Conservation (phyloP, 2,888 invertebrate genomes). For the Habroteleia sp. region DNA sequence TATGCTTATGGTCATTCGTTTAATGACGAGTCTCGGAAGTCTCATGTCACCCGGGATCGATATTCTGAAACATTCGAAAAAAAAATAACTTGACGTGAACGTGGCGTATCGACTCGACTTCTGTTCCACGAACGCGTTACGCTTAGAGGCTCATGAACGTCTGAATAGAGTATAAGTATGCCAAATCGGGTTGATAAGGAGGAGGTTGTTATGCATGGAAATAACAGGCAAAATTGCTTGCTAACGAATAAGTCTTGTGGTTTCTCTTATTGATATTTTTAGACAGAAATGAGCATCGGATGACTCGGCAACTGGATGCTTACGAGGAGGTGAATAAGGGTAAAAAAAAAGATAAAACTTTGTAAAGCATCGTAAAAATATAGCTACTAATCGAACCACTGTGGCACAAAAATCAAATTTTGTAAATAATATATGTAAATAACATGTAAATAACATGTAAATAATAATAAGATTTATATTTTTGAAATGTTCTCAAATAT, state of each 20-base stretch:
- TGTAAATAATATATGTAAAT: too few species aligned
- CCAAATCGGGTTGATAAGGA: conserved; percentile 33
- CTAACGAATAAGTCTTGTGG: conserved; percentile 26
- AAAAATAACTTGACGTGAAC: conserved; percentile 22
- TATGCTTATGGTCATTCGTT: not conserved
- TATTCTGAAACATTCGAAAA: conserved; percentile 49
- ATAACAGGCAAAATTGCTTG: conserved; percentile 46
- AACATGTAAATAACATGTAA: too few species aligned
- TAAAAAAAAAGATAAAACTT: too few species aligned
- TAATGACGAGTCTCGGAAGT: not conserved
- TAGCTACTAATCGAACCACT: too few species aligned
- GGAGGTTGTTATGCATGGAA: conserved; percentile 51
- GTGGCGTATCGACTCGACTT: conserved; percentile 35
- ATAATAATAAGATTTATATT: too few species aligned
- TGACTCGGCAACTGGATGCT: too few species aligned
- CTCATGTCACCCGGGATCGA: conserved; percentile 62
- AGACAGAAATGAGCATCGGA: not conserved
- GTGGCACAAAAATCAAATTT: too few species aligned
- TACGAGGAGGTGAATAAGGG: too few species aligned
- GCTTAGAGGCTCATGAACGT: conserved; percentile 27
- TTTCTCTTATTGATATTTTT: conserved; percentile 27
- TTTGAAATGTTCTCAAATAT: too few species aligned
- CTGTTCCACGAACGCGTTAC: conserved; percentile 27
- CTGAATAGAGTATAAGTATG: conserved; percentile 26
- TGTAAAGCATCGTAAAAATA: too few species aligned